Percentiles rank a stretch among this genome's conserved stretches.
phyloP scores from a whole-genome alignment of 2,113 vertebrate genomes.

The Salvelinus alpinus region DNA sequence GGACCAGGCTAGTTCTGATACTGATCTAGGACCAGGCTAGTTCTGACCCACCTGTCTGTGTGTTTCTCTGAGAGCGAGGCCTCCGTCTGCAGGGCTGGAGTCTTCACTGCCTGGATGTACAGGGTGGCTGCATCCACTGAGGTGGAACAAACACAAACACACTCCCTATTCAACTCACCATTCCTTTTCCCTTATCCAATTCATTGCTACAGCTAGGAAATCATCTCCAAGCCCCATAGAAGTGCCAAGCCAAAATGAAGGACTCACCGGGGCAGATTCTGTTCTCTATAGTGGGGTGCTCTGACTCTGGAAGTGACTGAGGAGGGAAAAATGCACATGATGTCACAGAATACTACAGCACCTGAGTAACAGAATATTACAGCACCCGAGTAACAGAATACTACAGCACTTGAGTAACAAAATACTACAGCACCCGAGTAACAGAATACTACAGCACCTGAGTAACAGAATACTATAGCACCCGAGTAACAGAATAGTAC shows the following conservation, averaged over 20 bases:
- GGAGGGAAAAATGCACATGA: slow-evolving; percentile 51
- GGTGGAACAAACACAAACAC: not conserved
- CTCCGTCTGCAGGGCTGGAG: not conserved
- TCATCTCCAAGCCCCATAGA: no score
- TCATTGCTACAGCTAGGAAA: not conserved
- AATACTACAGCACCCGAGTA: no score
- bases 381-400: no score
- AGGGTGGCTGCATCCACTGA: slow-evolving; percentile 46
- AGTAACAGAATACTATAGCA: no score
- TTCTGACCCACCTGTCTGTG: not conserved
- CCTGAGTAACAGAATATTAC: no score
- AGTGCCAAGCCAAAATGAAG: no score
- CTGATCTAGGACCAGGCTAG: not conserved
- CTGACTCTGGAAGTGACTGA: slow-evolving; percentile 66
- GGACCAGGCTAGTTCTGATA: not conserved
- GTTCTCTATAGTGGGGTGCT: slow-evolving; percentile 30
- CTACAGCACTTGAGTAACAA: no score
- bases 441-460: no score
- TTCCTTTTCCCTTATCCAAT: no score
- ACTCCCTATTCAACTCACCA: not conserved
- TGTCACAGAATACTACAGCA: not conserved
- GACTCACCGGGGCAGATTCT: slow-evolving; percentile 5
- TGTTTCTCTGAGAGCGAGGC: not conserved
- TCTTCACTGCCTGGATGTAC: slow-evolving; percentile 37
- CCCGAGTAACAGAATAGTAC: no score